Evolutionary conservation across 1,140 invertebrate genomes (phyloP), one percentile per base, ranked within the genome.

Genomic region (Augochlora pura): DNA sequence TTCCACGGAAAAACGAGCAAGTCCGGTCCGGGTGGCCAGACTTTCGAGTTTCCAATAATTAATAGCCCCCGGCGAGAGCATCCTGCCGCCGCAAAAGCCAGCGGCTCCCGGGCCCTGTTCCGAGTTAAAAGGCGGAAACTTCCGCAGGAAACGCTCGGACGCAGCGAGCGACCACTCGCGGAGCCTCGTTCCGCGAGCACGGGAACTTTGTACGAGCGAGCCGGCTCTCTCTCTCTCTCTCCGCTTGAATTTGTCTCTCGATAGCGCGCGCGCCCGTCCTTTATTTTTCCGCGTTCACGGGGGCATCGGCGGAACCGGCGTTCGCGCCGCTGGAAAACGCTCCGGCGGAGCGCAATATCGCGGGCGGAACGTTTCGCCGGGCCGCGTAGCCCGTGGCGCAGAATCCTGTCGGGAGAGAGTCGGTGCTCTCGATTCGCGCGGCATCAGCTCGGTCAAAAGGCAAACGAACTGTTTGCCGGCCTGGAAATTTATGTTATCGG

Each of bases 391-490:
- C 64, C 64, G 52, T 46, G 74, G 64, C 74, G 54, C 39, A 49
- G 54, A 38, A 69, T 63, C 67, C 72, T 54, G 72, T 63, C 72
- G 78, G 23, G 42, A 7, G 6, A 21, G 16, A 18, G 14, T 46
- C 42, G 23, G 18, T 52, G 75, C n/a, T n/a, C n/a, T n/a, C 74
- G 82, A 84, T 84, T 77, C 80, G 77, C 70, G 82, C 49, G 23
- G 38, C 27, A 57, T 59, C 3, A 62, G 42, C 54, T 65, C 52
- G 52, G 70, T 67, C 60, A 72, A 79, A 68, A 63, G 77, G 64
- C 77, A 80, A 85, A 82, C 65, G 73, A 70, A 74, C 74, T 71
- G 75, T 75, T 70, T 77, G 62, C 70, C 54, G 63, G 57, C 25
- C 57, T 73, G 82, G 74, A 63, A 77, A 77, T 63, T 84, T 86